Conservation (phyloP, 1,140 invertebrate species). For the Helicoverpa zea region DNA sequence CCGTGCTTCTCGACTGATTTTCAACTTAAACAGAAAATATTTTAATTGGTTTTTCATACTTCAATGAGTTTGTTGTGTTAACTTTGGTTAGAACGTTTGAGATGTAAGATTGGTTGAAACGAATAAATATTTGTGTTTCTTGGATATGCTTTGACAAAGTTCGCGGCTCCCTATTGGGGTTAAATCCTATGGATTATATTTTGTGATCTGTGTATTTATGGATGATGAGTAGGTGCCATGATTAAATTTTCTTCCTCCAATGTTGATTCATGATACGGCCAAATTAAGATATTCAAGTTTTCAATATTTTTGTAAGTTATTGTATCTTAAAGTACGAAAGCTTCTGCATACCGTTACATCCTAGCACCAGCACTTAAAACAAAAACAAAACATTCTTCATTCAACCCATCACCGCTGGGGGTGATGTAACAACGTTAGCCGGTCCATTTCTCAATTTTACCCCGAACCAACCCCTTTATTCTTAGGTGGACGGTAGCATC, state of each 20-base stretch:
- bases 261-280: too few species aligned
- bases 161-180: neutral
- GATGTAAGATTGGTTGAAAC: conserved; percentile 10
- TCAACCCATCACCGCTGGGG: conserved; percentile 69
- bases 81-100: conserved; percentile 40
- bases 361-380: conserved; percentile 49
- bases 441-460: conserved; percentile 85
- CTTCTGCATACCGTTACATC: too few species aligned
- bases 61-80: conserved; percentile 44
- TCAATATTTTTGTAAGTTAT: too few species aligned
- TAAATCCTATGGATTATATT: conserved; percentile 6
- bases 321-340: too few species aligned
- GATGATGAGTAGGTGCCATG: neutral
- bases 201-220: neutral
- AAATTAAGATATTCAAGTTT: too few species aligned
- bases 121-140: conserved; percentile 36
- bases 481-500: conserved; percentile 76
- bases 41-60: conserved; percentile 49
- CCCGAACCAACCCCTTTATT: conserved; percentile 71
- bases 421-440: conserved; percentile 81
- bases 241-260: conserved; percentile 47
- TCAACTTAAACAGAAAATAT: conserved; percentile 48
- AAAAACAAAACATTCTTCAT: conserved; percentile 82
- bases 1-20: conserved; percentile 40
- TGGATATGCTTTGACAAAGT: conserved; percentile 34